Base-by-base conservation (phyloP, 1,140 invertebrate species). In the Cyclina sinensis region DNA sequence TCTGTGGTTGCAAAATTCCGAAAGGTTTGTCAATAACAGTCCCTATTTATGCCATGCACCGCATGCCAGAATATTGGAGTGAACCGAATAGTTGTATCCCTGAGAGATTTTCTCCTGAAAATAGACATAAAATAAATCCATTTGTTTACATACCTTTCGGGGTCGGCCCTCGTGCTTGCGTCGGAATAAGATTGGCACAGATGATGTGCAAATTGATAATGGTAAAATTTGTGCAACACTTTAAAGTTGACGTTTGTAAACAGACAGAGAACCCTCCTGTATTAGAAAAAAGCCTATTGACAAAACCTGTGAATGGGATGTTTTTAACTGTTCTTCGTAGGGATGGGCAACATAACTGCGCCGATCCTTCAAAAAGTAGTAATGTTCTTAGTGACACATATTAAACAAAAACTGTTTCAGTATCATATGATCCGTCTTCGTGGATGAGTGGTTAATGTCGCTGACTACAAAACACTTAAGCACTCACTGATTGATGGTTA, bases 151-250 rank as follows among this genome's bases (percentile, higher is more conserved):
- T 95, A 18, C 93, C 95, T 11, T 96, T 96, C 78, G 94, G 94
- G 1, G 93, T 92, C n/a, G 95, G 95, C 14, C 95, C 95, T 9
- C 91, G 95, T 68, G 94, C 92, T 59, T 96, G 95, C 81, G 92
- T 96, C 35, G 95, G 95, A 4, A 94, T 94, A 85, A 91, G 94
- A 37, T 94, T 95, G 65, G 95, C 94, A 18, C 85, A 94, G 51
- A 30, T 95, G 54, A 93, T 95, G 68, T 89, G 93, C 3, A 95
- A 95, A 81, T 83, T 93, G 1, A 89, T 93, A 9, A 88, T 95
- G 11, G 90, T 90, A 4, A 90, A 91, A 83, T 65, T 95, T n/a
- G 82, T 95, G 11, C 74, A 91, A 59, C 86, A 92, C 21, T 95
- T 92, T 74, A 18, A 5, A 0, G 5, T 85, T n/a, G 39, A 85